phyloP scores from a whole-genome alignment of 2,888 invertebrate species.

The Epistrophe eligans region DNA sequence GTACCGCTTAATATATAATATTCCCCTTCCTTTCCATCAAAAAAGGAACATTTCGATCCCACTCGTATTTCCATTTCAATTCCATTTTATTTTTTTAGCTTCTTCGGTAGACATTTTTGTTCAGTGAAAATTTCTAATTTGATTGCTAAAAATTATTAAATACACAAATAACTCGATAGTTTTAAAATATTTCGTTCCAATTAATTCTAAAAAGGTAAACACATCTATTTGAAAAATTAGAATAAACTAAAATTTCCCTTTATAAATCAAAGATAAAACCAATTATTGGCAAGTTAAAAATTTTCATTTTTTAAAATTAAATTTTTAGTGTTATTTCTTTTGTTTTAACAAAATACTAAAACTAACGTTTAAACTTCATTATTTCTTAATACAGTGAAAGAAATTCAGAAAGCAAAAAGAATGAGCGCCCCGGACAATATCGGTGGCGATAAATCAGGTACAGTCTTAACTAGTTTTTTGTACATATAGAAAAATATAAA shows the following conservation, averaged over 20 bases:
- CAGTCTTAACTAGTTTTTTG: constrained; percentile 34
- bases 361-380: background rate
- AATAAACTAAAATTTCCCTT: background rate
- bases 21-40: constrained; percentile 11
- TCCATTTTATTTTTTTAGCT: constrained; percentile 44
- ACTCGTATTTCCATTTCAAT: constrained; percentile 51
- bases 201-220: constrained; percentile 41
- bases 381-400: constrained; percentile 40
- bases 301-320: constrained; percentile 14
- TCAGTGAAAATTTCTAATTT: constrained; percentile 53
- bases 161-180: constrained; percentile 18
- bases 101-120: constrained; percentile 72
- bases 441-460: constrained; percentile 75
- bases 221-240: background rate
- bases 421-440: constrained; percentile 77
- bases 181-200: constrained; percentile 6
- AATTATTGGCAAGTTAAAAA: constrained; percentile 31
- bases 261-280: constrained; percentile 22
- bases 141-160: constrained; percentile 42
- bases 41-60: constrained; percentile 18
- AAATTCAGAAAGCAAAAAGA: constrained; percentile 58
- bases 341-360: constrained; percentile 6
- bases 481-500: constrained; percentile 24
- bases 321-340: constrained; percentile 19
- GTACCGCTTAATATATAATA: background rate